phyloP scores from a whole-genome alignment of 1,140 invertebrate genomes.

The Akabosia matsudoensis region DNA sequence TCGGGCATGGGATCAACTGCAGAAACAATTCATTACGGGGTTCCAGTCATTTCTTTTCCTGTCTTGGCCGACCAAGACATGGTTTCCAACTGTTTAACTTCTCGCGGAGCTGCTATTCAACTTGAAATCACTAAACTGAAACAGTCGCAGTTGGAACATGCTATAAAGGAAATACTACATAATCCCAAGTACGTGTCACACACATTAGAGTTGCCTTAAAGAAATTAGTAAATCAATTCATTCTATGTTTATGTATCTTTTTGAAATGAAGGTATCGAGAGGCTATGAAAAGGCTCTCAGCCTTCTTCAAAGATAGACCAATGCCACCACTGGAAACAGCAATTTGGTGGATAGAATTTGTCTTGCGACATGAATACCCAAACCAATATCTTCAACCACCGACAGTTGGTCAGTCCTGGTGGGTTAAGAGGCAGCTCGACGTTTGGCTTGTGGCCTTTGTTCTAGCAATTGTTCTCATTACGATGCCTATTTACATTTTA shows the following conservation, averaged over 20 bases:
- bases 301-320: background rate
- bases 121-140: slow-evolving; percentile 33
- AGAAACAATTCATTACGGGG: slow-evolving; percentile 51
- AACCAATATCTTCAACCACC: background rate
- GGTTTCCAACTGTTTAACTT: slow-evolving; percentile 46
- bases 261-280: background rate
- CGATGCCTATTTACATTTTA: background rate
- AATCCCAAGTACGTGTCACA: background rate
- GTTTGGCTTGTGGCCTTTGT: background rate
- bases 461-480: background rate
- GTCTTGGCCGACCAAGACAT: slow-evolving; percentile 45
- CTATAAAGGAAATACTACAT: slow-evolving; percentile 31
- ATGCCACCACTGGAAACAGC: background rate
- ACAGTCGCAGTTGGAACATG: slow-evolving; percentile 25
- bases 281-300: slow-evolving; percentile 1
- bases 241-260: background rate
- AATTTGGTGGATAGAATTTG: background rate
- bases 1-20: slow-evolving; percentile 51
- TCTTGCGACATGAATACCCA: background rate
- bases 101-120: slow-evolving; percentile 39
- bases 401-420: background rate
- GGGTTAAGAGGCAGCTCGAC: slow-evolving; percentile 2
- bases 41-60: slow-evolving; percentile 50
- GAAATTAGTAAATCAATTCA: background rate
- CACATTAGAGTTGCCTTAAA: no score